Percentiles rank a stretch among this genome's conserved stretches.
phyloP scores from a whole-genome alignment of 1,140 invertebrate genomes.

The Olivierus martensii region DNA sequence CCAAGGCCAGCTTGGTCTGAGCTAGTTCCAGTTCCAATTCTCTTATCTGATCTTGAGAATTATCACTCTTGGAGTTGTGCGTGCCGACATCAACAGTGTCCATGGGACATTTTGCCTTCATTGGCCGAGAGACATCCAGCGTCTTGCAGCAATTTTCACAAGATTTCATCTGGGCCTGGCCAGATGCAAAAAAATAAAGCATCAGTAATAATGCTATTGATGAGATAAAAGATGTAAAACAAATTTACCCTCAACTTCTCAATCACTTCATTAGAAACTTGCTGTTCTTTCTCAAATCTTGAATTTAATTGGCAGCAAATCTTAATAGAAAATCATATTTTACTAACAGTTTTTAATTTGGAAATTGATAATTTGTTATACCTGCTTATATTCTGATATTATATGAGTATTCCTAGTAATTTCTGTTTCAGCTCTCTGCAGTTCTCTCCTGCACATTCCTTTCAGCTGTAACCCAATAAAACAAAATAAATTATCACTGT shows the following conservation, averaged over 20 bases:
- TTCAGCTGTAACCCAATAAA: slow-evolving; percentile 53
- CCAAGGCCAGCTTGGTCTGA: slow-evolving; percentile 88
- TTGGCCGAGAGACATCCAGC: background rate
- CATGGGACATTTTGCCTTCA: no score
- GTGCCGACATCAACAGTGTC: background rate
- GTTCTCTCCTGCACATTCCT: slow-evolving; percentile 66
- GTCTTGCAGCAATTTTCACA: slow-evolving; percentile 12
- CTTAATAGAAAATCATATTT: slow-evolving; percentile 37
- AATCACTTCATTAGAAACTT: background rate
- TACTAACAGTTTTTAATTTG: no score
- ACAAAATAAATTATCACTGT: background rate
- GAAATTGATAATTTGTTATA: slow-evolving; percentile 23
- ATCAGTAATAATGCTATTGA: background rate
- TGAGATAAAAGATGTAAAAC: background rate
- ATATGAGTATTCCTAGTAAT: slow-evolving; percentile 54
- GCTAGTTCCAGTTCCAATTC: slow-evolving; percentile 91
- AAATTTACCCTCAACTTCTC: slow-evolving; percentile 24
- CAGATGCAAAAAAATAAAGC: background rate
- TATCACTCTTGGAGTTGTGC: slow-evolving; percentile 18
- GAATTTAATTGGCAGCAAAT: slow-evolving; percentile 58
- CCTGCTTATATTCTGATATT: slow-evolving; percentile 81
- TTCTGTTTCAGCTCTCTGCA: slow-evolving; percentile 56
- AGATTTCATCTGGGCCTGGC: background rate
- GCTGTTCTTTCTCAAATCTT: slow-evolving; percentile 68
- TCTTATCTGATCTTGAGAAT: slow-evolving; percentile 44